phyloP scores from a whole-genome alignment of 2,113 vertebrate genomes.

The Caloenas nicobarica region DNA sequence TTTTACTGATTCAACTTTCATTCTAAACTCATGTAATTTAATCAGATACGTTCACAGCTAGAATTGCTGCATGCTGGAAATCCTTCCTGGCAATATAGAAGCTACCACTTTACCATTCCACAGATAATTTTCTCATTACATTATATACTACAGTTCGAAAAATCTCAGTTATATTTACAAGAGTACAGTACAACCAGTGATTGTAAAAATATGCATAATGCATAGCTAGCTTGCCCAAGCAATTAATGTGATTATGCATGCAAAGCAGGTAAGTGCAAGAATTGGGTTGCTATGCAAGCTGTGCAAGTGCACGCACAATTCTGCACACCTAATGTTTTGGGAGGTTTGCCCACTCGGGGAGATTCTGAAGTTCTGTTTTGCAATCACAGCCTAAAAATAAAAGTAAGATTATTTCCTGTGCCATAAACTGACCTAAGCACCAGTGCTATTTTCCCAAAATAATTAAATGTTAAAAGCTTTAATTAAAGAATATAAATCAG shows the following conservation, averaged over 20 bases:
- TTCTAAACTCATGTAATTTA: slow-evolving; percentile 68
- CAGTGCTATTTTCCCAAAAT: slow-evolving; percentile 8
- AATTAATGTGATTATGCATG: slow-evolving; percentile 55
- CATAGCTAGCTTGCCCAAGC: slow-evolving; percentile 36
- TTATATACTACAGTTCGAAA: slow-evolving; percentile 45
- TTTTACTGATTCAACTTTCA: slow-evolving; percentile 62
- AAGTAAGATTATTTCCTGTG: neutral
- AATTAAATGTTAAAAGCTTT: slow-evolving; percentile 71
- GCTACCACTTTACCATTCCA: slow-evolving; percentile 55
- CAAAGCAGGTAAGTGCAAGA: slow-evolving; percentile 58
- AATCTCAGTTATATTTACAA: slow-evolving; percentile 61
- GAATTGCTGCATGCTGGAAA: slow-evolving; percentile 64
- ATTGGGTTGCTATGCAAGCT: slow-evolving; percentile 30
- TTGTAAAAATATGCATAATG: slow-evolving; percentile 57
- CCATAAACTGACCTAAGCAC: slow-evolving; percentile 26
- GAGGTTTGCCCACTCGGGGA: neutral
- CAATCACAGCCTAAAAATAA: neutral
- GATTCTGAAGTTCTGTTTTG: neutral
- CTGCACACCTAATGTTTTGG: slow-evolving; percentile 48
- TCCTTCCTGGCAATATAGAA: slow-evolving; percentile 57
- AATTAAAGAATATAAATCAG: slow-evolving; percentile 74
- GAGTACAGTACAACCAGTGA: slow-evolving; percentile 16
- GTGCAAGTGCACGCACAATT: slow-evolving; percentile 39
- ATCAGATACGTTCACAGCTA: slow-evolving; percentile 66
- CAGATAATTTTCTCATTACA: slow-evolving; percentile 68